Conservation (phyloP, 1,140 invertebrate genomes). For the Eriosoma lanigerum region DNA sequence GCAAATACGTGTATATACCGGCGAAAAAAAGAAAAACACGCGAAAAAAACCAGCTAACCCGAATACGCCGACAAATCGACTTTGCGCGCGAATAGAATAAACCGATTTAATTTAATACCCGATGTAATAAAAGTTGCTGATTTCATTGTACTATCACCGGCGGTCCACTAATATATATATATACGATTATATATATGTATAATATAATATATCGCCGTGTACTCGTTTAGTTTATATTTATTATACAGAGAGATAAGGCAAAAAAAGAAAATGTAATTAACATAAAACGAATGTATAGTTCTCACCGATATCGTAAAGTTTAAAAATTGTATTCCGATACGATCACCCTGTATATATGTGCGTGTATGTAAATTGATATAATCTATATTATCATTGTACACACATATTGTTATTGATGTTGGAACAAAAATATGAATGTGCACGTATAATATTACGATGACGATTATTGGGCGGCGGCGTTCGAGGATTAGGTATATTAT, state of each 20-base stretch:
- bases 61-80: slow-evolving; percentile 41
- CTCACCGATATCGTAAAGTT: too few relatives aligned
- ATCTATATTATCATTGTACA: not conserved
- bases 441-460: too few relatives aligned
- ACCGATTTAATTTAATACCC: slow-evolving; percentile 48
- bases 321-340: too few relatives aligned
- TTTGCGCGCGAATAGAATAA: slow-evolving; percentile 43
- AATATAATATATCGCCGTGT: not conserved
- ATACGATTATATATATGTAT: not conserved
- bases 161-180: not conserved
- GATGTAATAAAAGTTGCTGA: slow-evolving; percentile 49
- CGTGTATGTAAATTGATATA: too few relatives aligned
- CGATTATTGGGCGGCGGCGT: not conserved
- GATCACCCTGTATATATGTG: too few relatives aligned
- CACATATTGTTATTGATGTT: too few relatives aligned
- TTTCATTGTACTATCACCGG: slow-evolving; percentile 23
- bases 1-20: too few relatives aligned
- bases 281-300: too few relatives aligned
- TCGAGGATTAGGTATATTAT: not conserved
- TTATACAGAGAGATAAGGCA: too few relatives aligned
- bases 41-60: slow-evolving; percentile 32
- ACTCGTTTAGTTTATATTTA: not conserved
- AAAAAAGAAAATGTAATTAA: too few relatives aligned
- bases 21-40: slow-evolving; percentile 29
- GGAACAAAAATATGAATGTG: not conserved